Base-by-base conservation (phyloP, 2,797 vertebrate species). In the Neosalanx taihuensis region DNA sequence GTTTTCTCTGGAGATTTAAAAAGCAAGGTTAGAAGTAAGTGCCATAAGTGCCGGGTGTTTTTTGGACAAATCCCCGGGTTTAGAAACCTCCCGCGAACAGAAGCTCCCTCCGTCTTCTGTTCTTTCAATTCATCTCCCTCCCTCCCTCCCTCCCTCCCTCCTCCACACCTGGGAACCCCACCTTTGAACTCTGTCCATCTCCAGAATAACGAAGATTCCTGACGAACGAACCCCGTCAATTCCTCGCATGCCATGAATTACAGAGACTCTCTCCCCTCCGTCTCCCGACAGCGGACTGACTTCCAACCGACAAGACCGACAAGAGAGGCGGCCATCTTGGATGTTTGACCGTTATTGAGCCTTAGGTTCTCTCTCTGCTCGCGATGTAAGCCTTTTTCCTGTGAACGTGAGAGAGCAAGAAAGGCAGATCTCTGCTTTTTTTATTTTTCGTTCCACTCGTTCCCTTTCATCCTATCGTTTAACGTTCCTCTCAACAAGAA, bases 171-270 rank as follows among this genome's bases (percentile, higher is more conserved):
- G 33, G 66, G 69, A 73, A 72, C 51, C 49, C 13, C n/a, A 29
- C 57, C 73, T 66, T 74, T 23, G 53, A 51, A 20, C 64, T 51
- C 23, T 53, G 35, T 33, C 62, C 6, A 58, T 26, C 57, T 61
- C 71, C 29, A n/a, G 49, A 72, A 64, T 57, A 68, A 73, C 37
- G 71, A 72, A 74, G 69, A 46, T 13, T 46, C 41, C 61, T 62
- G 35, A 13, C 18, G 17, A 70, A 64, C 60, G 23, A 71, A 9
- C 2, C 13, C 31, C 53, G 70, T 37, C 76, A 72, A 84, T 89
- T 87, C 84, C 76, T 80, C 30, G 76, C 71, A 81, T 86, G 64
- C 73, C 71, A 76, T 4, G 18, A 49, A 56, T 51, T 13, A 15
- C 53, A 68, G 5, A 70, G 20, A 29, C 15, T 51, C 62, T 26